These are phyloP conservation scores for Eupithecia tripunctaria DNA, from an alignment of 2,888 invertebrate species.

Conservation along the genomic window DNA sequence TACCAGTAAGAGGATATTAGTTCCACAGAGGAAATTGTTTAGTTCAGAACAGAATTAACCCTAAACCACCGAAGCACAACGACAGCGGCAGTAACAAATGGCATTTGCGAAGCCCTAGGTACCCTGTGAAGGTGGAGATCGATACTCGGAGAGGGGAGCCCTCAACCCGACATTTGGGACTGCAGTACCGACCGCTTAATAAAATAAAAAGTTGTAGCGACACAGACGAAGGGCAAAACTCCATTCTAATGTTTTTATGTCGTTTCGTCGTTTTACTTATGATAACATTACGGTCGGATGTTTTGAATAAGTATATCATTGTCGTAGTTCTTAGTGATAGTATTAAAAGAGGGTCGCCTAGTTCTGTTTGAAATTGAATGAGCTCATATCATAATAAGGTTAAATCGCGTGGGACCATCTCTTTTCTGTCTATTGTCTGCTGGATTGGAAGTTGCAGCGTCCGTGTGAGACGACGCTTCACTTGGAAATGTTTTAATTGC, in stretches of 20 bases:
- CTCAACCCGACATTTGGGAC: constrained; percentile 48
- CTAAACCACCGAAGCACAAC: constrained; percentile 6
- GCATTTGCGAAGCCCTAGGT: constrained; percentile 58
- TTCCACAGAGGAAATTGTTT: not conserved
- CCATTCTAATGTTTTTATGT: constrained; percentile 42
- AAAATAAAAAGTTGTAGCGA: constrained; percentile 43
- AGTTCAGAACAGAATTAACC: not conserved
- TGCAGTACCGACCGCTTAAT: constrained; percentile 49
- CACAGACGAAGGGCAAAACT: constrained; percentile 43
- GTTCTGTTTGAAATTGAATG: constrained; percentile 5
- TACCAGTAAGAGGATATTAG: not conserved
- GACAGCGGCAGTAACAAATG: constrained; percentile 24
- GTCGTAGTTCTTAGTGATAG: not conserved
- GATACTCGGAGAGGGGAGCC: constrained; percentile 64
- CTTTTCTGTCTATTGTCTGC: not conserved
- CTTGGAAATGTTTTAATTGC: constrained; percentile 76
- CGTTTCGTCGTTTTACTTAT: constrained; percentile 17
- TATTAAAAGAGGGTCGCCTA: not conserved
- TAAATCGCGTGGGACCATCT: constrained; percentile 11
- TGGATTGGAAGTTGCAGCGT: not conserved
- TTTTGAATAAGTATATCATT: not conserved
- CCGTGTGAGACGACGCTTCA: constrained; percentile 49
- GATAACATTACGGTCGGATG: not conserved
- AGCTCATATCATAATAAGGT: constrained; percentile 4
- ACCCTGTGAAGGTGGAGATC: constrained; percentile 66